Evolutionary conservation across 2,113 vertebrate genomes (phyloP).

Genomic region (Trematocara variabile): DNA sequence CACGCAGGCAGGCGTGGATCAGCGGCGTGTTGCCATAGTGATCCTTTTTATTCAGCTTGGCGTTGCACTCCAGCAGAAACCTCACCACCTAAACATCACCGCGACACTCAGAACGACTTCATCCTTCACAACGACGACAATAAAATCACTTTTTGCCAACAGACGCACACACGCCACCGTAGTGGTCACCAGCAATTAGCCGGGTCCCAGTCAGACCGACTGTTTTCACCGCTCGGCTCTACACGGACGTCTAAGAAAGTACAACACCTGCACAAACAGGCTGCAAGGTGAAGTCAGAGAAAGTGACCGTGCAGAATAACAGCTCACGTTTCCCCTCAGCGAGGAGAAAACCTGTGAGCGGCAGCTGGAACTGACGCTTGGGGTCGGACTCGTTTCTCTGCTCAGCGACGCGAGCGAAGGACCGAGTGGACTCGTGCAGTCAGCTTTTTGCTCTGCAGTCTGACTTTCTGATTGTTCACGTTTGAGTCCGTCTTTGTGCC

Average conservation of each 20-base stretch:
- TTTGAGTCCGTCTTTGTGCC: not conserved
- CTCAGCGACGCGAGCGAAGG: not conserved
- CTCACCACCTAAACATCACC: constrained; percentile 81
- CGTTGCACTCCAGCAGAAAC: constrained; percentile 80
- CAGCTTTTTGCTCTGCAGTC: not conserved
- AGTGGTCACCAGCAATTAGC: not conserved
- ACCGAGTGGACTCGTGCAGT: not conserved
- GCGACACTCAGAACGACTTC: not conserved
- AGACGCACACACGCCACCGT: not conserved
- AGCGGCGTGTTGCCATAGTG: constrained; percentile 89
- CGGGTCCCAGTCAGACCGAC: not conserved
- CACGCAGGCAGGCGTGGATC: constrained; percentile 82
- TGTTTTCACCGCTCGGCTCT: not conserved
- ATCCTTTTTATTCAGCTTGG: constrained; percentile 90
- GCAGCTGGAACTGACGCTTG: fast-evolving
- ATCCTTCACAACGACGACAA: not conserved
- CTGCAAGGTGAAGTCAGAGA: not conserved
- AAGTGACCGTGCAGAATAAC: not conserved
- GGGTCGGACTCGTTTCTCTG: not conserved
- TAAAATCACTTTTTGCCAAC: not conserved
- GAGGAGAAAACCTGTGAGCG: not conserved
- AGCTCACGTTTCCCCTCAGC: not conserved
- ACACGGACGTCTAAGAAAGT: fast-evolving
- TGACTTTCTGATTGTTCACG: not conserved
- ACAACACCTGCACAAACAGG: not conserved